Evolutionary conservation across 2,113 vertebrate genomes (phyloP), one percentile per base, ranked within the genome.

Genomic region (Gymnocephalus cernua): DNA sequence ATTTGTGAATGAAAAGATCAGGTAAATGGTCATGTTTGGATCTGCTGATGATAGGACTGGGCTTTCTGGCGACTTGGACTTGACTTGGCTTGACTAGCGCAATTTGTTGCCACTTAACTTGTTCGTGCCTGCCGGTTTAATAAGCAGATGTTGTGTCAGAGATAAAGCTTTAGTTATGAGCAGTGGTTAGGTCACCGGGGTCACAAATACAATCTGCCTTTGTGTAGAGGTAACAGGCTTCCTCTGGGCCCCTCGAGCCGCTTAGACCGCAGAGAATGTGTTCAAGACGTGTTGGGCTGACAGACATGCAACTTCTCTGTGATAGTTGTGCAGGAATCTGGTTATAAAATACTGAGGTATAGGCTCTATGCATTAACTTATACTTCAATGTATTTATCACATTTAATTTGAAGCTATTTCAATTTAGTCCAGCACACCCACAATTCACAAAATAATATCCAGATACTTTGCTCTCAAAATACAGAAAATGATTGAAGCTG

Each of bases 231-330:
- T 64, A 67, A 61, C 90, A 66, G 65, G 72, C 85, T 94, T 93
- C 91, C 92, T 91, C 77, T 88, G 86, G 88, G 90, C 91, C 90
- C 90, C 92, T 86, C 50, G 19, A 50, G 70, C 32, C 56, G 58
- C 47, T 63, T 47, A 74, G 67, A 80, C 63, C 64, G 47, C 80
- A 87, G 58, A 41, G 44, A 64, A 65, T 11, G 47, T 19, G 2
- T 27, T 56, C 6, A 5, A 32, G 38, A 54, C 62, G 6, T 21
- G n/a, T 35, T 29, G 41, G 6, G 23, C 48, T 35, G 32, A 38
- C 62, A 23, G 29, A 67, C 25, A 1, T 45, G 19, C 64, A 62
- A 64, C 51, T 63, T 80, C 54, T 83, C 50, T 11, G 25, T 68
- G 23, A 41, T 6, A 38, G 38, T 32, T 32, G 32, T 6, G 32